Percentiles rank a stretch among this genome's conserved stretches.
phyloP scores from a whole-genome alignment of 1,140 invertebrate species.

The Drosophila insularis region DNA sequence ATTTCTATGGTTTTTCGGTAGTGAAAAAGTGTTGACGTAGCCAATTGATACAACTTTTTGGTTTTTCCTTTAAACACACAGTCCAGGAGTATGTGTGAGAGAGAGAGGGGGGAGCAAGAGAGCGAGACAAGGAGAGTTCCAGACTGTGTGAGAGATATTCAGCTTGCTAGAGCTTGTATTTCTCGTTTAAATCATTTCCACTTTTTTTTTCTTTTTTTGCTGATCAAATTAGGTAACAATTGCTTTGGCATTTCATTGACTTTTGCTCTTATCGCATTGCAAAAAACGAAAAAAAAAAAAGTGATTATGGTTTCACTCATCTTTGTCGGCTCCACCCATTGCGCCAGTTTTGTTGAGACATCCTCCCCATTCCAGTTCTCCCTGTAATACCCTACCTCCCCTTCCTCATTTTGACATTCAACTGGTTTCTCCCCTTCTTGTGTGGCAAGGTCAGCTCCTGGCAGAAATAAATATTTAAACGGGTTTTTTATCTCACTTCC shows the following conservation, averaged over 20 bases:
- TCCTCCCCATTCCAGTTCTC: neutral
- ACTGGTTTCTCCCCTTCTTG: slow-evolving; percentile 8
- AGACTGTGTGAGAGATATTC: neutral
- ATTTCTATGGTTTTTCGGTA: slow-evolving; percentile 24
- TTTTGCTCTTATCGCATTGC: slow-evolving; percentile 52
- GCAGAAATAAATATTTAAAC: slow-evolving; percentile 8
- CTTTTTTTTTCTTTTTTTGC: slow-evolving; percentile 8
- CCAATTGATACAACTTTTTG: slow-evolving; percentile 35
- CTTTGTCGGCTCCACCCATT: neutral
- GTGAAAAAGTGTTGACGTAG: slow-evolving; percentile 55
- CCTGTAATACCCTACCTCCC: neutral
- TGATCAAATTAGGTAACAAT: slow-evolving; percentile 69
- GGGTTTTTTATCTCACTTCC: neutral
- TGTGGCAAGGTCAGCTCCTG: slow-evolving; percentile 6
- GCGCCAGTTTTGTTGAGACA: neutral
- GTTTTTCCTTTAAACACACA: slow-evolving; percentile 22
- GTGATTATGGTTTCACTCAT: neutral
- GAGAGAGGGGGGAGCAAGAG: neutral
- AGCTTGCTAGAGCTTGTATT: slow-evolving; percentile 39
- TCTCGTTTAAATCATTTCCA: slow-evolving; percentile 43
- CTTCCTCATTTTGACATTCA: slow-evolving; percentile 37
- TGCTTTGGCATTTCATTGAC: slow-evolving; percentile 57
- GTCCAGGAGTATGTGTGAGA: neutral
- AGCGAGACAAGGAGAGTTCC: neutral
- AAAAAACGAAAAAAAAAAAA: neutral